These are phyloP conservation scores for Stenopsyche tienmushanensis DNA, from an alignment of 1,140 invertebrate species.

Conservation along the genomic window DNA sequence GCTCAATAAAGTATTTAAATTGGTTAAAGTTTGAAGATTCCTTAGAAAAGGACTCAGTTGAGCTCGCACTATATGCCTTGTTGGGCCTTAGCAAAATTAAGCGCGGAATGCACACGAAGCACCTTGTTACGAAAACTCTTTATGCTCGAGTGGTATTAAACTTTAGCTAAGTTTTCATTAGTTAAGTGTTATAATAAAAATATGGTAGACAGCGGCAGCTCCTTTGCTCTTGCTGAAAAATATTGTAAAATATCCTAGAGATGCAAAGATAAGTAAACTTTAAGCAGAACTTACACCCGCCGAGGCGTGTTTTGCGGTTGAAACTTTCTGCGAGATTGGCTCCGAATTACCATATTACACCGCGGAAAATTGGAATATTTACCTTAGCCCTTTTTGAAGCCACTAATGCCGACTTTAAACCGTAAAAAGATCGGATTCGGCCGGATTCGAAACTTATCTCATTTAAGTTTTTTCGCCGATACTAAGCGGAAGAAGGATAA, in stretches of 20 bases:
- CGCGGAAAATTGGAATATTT: slow-evolving; percentile 28
- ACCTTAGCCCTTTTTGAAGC: slow-evolving; percentile 14
- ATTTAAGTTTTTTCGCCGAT: slow-evolving; percentile 17
- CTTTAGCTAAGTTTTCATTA: neutral
- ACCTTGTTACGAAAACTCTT: no score
- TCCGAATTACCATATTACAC: slow-evolving; percentile 28
- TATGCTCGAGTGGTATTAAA: neutral
- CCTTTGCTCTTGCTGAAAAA: neutral
- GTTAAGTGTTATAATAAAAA: neutral
- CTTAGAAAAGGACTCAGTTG: no score
- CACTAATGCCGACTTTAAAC: slow-evolving; percentile 24
- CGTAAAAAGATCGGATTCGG: slow-evolving; percentile 5
- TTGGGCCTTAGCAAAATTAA: no score
- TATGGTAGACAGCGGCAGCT: neutral
- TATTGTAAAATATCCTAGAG: neutral
- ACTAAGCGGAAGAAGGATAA: neutral
- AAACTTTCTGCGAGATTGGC: slow-evolving; percentile 20
- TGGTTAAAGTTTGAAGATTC: no score
- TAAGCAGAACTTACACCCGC: slow-evolving; percentile 4
- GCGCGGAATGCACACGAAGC: no score
- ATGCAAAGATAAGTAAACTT: slow-evolving; percentile 3
- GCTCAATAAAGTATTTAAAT: no score
- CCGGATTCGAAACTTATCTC: slow-evolving; percentile 25
- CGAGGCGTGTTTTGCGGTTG: neutral
- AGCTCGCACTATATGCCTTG: no score